phyloP scores from a whole-genome alignment of 2,113 vertebrate species.

The Dryoscopus gambensis region DNA sequence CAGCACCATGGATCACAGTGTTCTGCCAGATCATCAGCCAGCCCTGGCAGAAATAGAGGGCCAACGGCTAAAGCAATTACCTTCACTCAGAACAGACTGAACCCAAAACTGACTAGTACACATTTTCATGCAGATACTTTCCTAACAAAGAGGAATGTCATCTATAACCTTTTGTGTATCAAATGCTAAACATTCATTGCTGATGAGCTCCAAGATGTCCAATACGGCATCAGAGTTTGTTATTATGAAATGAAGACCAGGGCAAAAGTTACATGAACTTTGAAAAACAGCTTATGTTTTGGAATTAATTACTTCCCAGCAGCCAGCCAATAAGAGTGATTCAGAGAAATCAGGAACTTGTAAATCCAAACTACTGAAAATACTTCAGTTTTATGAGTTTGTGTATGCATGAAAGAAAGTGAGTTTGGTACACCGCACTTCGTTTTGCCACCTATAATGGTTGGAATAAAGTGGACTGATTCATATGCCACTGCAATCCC shows the following conservation, averaged over 20 bases:
- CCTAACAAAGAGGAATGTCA: background rate
- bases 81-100: background rate
- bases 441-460: background rate
- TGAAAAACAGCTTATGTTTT: background rate
- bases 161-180: background rate
- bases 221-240: background rate
- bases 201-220: background rate
- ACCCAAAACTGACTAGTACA: background rate
- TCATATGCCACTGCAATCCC: background rate
- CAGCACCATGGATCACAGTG: background rate
- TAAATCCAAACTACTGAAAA: background rate
- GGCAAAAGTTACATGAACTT: background rate
- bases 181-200: background rate
- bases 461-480: background rate
- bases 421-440: background rate
- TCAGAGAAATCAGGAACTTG: background rate
- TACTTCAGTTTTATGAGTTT: background rate
- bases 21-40: background rate
- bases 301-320: background rate
- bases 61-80: background rate
- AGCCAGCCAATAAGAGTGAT: background rate
- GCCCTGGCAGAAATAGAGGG: background rate
- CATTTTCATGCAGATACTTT: background rate
- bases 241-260: background rate
- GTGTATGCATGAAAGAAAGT: background rate